Conservation (phyloP, 2,113 vertebrate species). For the Tonatia bakeri region DNA sequence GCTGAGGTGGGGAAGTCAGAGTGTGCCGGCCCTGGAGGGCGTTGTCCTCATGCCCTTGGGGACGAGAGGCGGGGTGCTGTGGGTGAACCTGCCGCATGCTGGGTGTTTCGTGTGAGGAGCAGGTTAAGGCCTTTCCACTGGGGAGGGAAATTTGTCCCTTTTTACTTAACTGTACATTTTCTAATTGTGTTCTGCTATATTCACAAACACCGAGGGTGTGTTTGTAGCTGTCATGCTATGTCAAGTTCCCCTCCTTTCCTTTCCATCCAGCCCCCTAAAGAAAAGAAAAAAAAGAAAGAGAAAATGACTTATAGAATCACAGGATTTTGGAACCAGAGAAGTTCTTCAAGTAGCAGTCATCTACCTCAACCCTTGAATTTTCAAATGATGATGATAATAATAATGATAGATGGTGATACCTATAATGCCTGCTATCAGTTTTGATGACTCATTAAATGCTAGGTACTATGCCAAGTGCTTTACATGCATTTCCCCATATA, state of each 20-base stretch:
- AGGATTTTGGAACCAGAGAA: conserved; percentile 26
- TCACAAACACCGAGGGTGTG: not conserved
- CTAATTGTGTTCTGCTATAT: not conserved
- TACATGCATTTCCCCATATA: not conserved
- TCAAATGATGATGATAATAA: not conserved
- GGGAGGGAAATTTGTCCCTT: not conserved
- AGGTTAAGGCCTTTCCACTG: not conserved
- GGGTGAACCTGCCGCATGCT: not conserved
- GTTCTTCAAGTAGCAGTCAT: not conserved
- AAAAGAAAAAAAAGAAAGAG: not conserved
- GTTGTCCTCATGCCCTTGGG: not conserved
- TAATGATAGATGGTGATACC: not conserved
- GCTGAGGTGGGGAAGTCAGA: not conserved
- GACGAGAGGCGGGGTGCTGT: not conserved
- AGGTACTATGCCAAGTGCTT: not conserved
- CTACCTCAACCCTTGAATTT: not conserved
- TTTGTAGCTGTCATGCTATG: conserved; percentile 4
- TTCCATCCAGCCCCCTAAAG: not conserved
- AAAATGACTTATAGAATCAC: not conserved
- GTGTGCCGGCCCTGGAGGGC: not conserved
- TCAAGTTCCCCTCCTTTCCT: not conserved
- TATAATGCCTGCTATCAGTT: not conserved
- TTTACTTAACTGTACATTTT: conserved; percentile 11
- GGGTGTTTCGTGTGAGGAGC: not conserved
- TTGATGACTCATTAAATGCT: not conserved